Conservation (phyloP, 2,888 invertebrate species). For the Trachelus troglodyta region DNA sequence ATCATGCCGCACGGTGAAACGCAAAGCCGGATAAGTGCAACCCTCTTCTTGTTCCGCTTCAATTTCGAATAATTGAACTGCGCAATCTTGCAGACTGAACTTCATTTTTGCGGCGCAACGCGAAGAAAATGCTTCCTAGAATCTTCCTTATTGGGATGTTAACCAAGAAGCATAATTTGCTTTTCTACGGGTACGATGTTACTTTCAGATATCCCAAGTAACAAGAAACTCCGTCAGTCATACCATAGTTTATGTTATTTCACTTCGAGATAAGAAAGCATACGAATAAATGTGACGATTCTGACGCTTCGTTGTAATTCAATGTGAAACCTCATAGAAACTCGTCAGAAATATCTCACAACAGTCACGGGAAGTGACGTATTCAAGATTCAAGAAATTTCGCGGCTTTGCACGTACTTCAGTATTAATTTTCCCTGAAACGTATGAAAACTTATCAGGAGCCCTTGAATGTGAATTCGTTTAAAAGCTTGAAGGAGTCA, state of each 20-base stretch:
- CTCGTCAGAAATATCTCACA: not conserved
- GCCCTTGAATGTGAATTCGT: not conserved
- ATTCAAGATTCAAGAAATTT: not conserved
- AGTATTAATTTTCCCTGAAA: not conserved
- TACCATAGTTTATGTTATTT: not conserved
- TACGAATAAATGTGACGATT: not conserved
- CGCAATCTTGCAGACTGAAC: not conserved
- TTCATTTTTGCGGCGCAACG: not conserved
- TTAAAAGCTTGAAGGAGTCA: not conserved
- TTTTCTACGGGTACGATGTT: not conserved
- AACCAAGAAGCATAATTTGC: not conserved
- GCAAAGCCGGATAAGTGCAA: not conserved
- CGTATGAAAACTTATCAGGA: not conserved
- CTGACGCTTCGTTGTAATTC: not conserved
- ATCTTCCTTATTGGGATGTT: not conserved
- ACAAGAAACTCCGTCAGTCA: not conserved
- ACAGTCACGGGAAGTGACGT: not conserved
- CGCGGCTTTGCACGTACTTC: not conserved
- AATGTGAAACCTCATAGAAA: not conserved
- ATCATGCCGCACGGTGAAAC: not conserved
- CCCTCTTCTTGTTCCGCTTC: not conserved
- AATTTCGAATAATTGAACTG: constrained; percentile 5
- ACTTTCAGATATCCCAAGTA: not conserved
- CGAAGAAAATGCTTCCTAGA: not conserved
- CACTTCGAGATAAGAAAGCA: not conserved